These are phyloP conservation scores for Hybos culiciformis DNA, from an alignment of 2,888 invertebrate species.

Conservation along the genomic window DNA sequence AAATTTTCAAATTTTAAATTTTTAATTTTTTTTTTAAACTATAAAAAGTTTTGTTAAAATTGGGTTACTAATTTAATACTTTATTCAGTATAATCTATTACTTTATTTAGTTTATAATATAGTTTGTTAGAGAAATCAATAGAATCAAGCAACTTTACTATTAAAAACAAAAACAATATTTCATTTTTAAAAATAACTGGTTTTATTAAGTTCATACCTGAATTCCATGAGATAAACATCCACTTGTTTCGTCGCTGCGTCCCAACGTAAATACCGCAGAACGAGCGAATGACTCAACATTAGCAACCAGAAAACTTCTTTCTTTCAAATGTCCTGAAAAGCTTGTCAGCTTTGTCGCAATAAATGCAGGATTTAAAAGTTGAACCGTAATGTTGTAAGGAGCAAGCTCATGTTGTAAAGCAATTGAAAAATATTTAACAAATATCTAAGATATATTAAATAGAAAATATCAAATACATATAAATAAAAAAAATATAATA, in stretches of 20 bases:
- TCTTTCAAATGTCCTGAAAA: conserved; percentile 31
- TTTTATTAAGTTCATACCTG: conserved; percentile 46
- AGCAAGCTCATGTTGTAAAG: conserved; percentile 61
- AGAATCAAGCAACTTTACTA: too few species aligned
- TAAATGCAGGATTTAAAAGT: conserved; percentile 66
- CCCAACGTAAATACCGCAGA: conserved; percentile 52
- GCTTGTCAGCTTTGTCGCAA: conserved; percentile 72
- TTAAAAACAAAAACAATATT: not conserved
- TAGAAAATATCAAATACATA: not conserved
- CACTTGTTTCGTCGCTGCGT: conserved; percentile 55
- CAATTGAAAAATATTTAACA: conserved; percentile 55
- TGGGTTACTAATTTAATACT: too few species aligned
- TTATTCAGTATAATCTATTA: too few species aligned
- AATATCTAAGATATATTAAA: conserved; percentile 40
- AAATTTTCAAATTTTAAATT: too few species aligned
- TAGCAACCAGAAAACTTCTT: not conserved
- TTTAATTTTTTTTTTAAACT: too few species aligned
- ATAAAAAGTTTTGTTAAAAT: too few species aligned
- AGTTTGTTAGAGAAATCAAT: too few species aligned
- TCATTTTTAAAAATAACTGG: not conserved
- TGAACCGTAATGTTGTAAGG: conserved; percentile 59
- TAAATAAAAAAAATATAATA: not conserved
- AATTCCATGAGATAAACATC: conserved; percentile 74
- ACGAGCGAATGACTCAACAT: not conserved
- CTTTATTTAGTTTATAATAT: too few species aligned